Percentiles rank a stretch among this genome's conserved stretches.
Evolutionary conservation across 1,140 invertebrate genomes (phyloP).

Genomic region (Caenorhabditis briggsae): DNA sequence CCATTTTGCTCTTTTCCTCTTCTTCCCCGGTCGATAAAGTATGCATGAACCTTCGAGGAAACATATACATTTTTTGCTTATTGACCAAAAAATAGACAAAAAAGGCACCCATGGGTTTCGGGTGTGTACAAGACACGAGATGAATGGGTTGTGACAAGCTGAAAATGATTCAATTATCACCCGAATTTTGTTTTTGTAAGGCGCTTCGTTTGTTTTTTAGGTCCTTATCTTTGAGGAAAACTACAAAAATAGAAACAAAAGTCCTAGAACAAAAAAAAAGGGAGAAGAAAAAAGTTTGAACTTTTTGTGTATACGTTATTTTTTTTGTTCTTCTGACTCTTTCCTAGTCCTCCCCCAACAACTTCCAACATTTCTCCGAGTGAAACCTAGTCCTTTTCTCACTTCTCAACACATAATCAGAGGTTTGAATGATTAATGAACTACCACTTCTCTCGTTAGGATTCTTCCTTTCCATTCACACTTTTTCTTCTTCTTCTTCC

Average conservation of each 20-base stretch:
- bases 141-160: conserved; percentile 34
- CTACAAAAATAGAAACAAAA: not conserved
- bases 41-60: conserved; percentile 43
- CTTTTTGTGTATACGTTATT: not conserved
- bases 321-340: not conserved
- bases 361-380: not conserved
- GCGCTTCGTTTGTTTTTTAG: no score
- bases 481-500: conserved; percentile 29
- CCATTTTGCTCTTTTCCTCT: conserved; percentile 8
- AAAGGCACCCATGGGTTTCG: not conserved
- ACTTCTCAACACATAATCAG: conserved; percentile 43
- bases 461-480: not conserved
- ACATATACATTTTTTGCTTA: conserved; percentile 42
- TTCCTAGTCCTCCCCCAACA: not conserved
- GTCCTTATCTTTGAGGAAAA: not conserved
- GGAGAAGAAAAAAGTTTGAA: not conserved
- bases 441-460: conserved; percentile 32
- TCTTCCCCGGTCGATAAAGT: conserved; percentile 35
- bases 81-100: conserved; percentile 22
- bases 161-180: conserved; percentile 42
- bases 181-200: not conserved
- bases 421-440: conserved; percentile 50
- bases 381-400: no score
- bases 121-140: not conserved
- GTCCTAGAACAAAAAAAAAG: not conserved